phyloP scores from a whole-genome alignment of 1,140 invertebrate species.

The Apis cerana region DNA sequence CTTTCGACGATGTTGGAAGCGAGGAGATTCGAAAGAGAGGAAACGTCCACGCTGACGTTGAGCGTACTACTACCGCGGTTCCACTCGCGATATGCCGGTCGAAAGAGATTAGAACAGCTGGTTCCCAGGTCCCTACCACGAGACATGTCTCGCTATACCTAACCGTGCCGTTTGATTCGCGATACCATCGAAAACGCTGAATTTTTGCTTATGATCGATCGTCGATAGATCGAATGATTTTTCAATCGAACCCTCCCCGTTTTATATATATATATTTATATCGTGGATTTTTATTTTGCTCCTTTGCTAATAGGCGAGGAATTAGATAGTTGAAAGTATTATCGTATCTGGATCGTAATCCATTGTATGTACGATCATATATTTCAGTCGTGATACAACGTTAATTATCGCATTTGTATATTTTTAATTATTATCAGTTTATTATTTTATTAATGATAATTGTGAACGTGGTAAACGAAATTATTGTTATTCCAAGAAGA shows the following conservation, averaged over 20 bases:
- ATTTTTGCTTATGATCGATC: background rate
- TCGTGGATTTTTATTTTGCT: background rate
- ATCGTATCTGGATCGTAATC: no score
- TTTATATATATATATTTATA: background rate
- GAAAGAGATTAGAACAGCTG: conserved; percentile 64
- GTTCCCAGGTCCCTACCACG: conserved; percentile 62
- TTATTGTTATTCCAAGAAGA: no score
- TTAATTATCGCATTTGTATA: no score
- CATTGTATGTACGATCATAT: no score
- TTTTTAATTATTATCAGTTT: no score
- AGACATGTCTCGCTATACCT: conserved; percentile 9
- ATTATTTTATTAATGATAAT: no score
- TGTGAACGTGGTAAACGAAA: no score
- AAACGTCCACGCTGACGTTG: conserved; percentile 53
- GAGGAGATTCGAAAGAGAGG: background rate
- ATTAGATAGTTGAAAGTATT: no score
- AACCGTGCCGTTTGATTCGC: background rate
- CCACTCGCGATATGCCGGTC: conserved; percentile 50
- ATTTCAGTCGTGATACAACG: no score
- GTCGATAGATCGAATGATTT: background rate
- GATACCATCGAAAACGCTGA: conserved; percentile 16
- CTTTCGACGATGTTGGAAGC: background rate
- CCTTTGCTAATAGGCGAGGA: no score
- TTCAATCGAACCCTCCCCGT: background rate
- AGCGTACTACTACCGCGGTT: conserved; percentile 57